A percentile compares a stretch with the other conserved stretches of the same genome.
Evolutionary conservation across 1,140 invertebrate genomes (phyloP).

Genomic region (Drosophila equinoxialis): DNA sequence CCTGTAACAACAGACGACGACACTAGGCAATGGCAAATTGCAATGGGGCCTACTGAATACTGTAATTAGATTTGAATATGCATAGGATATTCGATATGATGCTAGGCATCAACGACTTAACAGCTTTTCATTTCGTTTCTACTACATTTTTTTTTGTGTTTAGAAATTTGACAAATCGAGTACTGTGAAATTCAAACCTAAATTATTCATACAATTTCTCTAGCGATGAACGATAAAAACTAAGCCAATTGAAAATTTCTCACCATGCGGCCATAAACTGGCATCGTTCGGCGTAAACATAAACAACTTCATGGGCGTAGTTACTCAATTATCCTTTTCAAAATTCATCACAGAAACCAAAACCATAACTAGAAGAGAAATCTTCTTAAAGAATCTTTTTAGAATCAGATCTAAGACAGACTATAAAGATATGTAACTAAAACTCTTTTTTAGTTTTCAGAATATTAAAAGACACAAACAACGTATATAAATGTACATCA

Average conservation of each 20-base stretch:
- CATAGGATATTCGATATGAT: conserved; percentile 1
- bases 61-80: conserved; percentile 11
- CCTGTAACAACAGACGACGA: neutral
- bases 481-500: no score
- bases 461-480: no score
- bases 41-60: neutral
- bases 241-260: conserved; percentile 61
- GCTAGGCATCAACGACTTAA: neutral
- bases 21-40: no score
- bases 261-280: conserved; percentile 47
- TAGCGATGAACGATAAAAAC: conserved; percentile 22
- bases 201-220: conserved; percentile 30
- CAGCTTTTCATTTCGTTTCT: neutral
- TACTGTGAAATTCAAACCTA: conserved; percentile 2
- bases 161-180: neutral
- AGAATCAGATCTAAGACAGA: no score
- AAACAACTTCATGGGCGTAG: conserved; percentile 21
- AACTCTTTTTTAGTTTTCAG: no score
- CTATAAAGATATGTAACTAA: no score
- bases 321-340: neutral
- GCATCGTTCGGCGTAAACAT: conserved; percentile 15
- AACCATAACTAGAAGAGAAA: no score
- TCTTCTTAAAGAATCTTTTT: no score
- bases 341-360: no score
- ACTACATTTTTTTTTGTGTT: neutral